Base-by-base conservation (phyloP, 2,113 vertebrate species). In the Myrmophylax atrothorax region DNA sequence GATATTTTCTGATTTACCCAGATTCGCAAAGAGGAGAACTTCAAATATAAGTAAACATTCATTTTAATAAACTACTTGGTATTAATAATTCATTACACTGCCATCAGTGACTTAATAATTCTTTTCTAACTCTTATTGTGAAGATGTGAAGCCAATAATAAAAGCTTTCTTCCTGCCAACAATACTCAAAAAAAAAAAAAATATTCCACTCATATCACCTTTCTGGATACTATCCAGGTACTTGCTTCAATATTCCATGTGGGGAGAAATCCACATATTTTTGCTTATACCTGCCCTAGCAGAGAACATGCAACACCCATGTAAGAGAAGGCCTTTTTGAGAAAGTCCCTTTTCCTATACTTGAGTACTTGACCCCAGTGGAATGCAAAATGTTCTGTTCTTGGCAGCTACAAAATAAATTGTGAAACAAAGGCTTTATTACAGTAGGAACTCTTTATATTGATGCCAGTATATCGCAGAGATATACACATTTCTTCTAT, bases 31-130 rank as follows among this genome's bases (percentile, higher is more conserved):
- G 50, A 82, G 14, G 7, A 80, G 26, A 83, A 46, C 9, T 83
- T 91, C 67, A 91, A 91, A 79, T 55, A 68, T 38, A 66, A 80
- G 59, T 44, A 91, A 89, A 84, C 37, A 81, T 26, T 69, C 12
- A 60, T 88, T 91, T 94, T 77, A 74, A 79, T 89, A 62, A 95
- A 69, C 20, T 73, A 28, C 40, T 81, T 6, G 0, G 4, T 58
- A 78, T 93, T 91, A 93, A 93, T 66, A 89, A 91, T 91, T 89
- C 68, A 93, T 87, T 81, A 66, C 15, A 40, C 24, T 58, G 31
- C n/a, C n/a, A 73, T 66, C 59, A 77, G 28, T 86, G 29, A 82
- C 44, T 66, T 69, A 62, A 72, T 83, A 79, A 84, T 81, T 89
- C 40, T 81, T 81, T 81, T 49, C 40, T 58, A 84, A 58, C 31